Evolutionary conservation across 2,888 invertebrate species (phyloP), one percentile per base, ranked within the genome.

Genomic region (Oxytorus armatus): DNA sequence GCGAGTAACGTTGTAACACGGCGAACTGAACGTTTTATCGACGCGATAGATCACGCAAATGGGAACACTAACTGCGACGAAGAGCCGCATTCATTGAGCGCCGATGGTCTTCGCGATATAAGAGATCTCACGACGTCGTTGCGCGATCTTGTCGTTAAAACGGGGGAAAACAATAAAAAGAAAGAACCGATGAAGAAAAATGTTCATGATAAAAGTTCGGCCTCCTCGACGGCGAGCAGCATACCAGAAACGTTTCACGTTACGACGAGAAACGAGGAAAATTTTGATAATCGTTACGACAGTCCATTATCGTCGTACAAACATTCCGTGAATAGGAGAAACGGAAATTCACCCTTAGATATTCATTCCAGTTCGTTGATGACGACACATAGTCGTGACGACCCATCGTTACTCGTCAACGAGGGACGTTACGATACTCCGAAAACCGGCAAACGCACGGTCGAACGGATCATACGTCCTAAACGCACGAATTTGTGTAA

Each of bases 21-120:
- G n/a, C 33, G 21, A 29, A 47, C 29, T 44, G 3, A n/a, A 44
- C 14, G 23, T 29, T 5, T 29, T 8, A 36, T 36, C 10, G 83
- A 84, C 47, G 85, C 85, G 74, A 77, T 81, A 16, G 86, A 88
- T 55, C 79, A 84, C 63, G 55, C 80, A 4, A 87, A 87, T 66
- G 84, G 84, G 23, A 87, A 86, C 53, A 42, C 51, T 8, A 70
- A 51, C 23, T 78, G 39, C 51, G 82, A 85, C 1, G 70, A 84
- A 5, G 86, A 86, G 69, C 85, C 85, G 10, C 75, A 85, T 33
- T 88, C 86, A 23, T 70, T 85, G 69, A 88, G 86, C 69, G 83
- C 84, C 33, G 89, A 86, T 39, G 87, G 87, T 73, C 74, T 88
- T 25, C 85, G 85, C 65, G 87, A 87, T 29, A 86, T 89, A 25